A percentile compares a stretch with the other conserved stretches of the same genome.
Conservation (phyloP, 2,888 invertebrate species). For the Rotaria socialis region DNA sequence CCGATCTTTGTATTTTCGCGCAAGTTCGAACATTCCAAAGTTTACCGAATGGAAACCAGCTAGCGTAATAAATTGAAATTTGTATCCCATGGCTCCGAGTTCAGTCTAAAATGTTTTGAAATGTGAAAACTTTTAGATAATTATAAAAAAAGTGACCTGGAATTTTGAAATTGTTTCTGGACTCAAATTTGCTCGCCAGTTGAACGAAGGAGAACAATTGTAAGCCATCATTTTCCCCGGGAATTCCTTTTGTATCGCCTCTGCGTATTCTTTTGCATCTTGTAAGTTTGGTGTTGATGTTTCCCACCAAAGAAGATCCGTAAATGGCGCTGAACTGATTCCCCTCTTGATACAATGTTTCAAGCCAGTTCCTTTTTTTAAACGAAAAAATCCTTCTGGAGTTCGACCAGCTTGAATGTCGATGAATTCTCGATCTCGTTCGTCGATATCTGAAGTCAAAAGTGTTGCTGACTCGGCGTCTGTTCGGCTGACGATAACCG, state of each 20-base stretch:
- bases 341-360: constrained; percentile 56
- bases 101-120: too few species aligned
- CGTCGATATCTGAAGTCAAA: constrained; percentile 56
- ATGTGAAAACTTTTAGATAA: too few species aligned
- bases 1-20: constrained; percentile 53
- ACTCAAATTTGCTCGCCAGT: constrained; percentile 56
- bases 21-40: constrained; percentile 56
- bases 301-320: constrained; percentile 59
- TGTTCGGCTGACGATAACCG: constrained; percentile 57
- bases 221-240: constrained; percentile 53
- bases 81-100: constrained; percentile 58
- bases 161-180: constrained; percentile 55
- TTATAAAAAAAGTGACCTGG: too few species aligned
- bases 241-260: constrained; percentile 52
- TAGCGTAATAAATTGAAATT: constrained; percentile 59
- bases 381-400: constrained; percentile 55
- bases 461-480: constrained; percentile 57
- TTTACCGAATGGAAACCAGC: constrained; percentile 59
- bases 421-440: constrained; percentile 56
- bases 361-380: constrained; percentile 48
- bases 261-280: constrained; percentile 55
- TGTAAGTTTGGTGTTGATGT: constrained; percentile 56
- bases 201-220: constrained; percentile 57
- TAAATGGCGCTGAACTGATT: constrained; percentile 48
- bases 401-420: constrained; percentile 53